These are phyloP conservation scores for Cairina moschata DNA, from an alignment of 2,113 vertebrate genomes.

Conservation along the genomic window DNA sequence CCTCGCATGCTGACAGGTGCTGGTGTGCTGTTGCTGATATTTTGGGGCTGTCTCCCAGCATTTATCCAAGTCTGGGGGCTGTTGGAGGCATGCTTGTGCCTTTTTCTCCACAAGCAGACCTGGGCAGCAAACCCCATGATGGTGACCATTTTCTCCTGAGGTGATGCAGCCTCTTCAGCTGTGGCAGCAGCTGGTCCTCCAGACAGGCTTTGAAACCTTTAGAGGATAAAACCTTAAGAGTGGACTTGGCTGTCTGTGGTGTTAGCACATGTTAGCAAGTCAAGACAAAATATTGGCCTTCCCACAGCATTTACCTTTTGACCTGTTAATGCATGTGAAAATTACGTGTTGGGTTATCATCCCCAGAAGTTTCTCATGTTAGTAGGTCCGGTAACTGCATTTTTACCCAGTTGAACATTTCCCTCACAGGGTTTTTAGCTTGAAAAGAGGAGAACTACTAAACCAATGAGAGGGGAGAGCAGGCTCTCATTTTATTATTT, in stretches of 20 bases:
- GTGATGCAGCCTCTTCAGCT: not conserved
- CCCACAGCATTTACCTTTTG: not conserved
- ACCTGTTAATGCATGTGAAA: not conserved
- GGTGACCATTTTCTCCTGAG: not conserved
- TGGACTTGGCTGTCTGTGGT: not conserved
- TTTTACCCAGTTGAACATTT: not conserved
- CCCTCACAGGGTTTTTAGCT: not conserved
- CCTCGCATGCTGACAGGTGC: not conserved
- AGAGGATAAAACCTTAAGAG: not conserved
- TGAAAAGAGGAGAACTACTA: too few species aligned
- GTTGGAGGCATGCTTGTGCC: not conserved
- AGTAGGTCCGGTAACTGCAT: fast-evolving
- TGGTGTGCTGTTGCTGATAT: too few species aligned
- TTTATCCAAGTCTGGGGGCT: not conserved
- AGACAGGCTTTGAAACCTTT: not conserved
- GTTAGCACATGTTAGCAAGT: fast-evolving
- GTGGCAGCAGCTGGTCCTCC: not conserved
- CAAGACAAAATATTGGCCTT: not conserved
- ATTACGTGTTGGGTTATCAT: fast-evolving
- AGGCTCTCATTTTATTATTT: too few species aligned
- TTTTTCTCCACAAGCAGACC: not conserved
- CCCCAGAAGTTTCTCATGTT: not conserved
- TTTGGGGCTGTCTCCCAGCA: not conserved
- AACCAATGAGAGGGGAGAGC: not conserved
- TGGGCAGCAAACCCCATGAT: not conserved